Evolutionary conservation across 2,797 vertebrate genomes (phyloP), one percentile per base, ranked within the genome.

Genomic region (Cirrhinus molitorella): DNA sequence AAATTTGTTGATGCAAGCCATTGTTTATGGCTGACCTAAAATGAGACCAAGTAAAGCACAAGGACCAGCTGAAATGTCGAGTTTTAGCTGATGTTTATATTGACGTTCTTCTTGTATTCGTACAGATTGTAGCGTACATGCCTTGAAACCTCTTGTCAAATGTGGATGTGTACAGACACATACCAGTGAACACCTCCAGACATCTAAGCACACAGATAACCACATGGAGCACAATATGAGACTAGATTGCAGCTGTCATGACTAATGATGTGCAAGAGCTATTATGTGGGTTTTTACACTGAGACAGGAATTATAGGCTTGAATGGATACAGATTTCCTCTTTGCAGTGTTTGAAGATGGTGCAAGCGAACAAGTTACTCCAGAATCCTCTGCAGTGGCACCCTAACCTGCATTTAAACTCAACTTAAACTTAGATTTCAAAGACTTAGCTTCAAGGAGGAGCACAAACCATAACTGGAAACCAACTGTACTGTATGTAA

Each of bases 201-300:
- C 21, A 14, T 67, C 28, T 12, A 13, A 79, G 3, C 47, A 55
- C 53, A 53, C 21, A 51, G 31, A 79, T 25, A 12, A 4, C 47
- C 11, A 8, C 16, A 63, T 14, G 4, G 7, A n/a, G 23, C 53
- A 45, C 68, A 72, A 49, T 72, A 57, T 37, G 17, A n/a, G 23
- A 25, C 40, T 57, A 25, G n/a, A 73, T n/a, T 51, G 25, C 25
- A 73, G 57, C 70, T 51, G 40, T 23, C 57, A 25, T 34, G 55
- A 73, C 25, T 81, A 61, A 49, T 51, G 8, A 47, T 59, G 51
- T 43, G 43, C 8, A 37, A 25, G 61, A 37, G 43, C 5, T 37
- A 19, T 70, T 59, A 80, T 53, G 10, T 31, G 13, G 66, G 37
- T 49, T 65, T 81, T 45, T 37, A 74, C 70, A 49, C 5, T 19